Evolutionary conservation across 2,888 invertebrate genomes (phyloP).

Genomic region (Ormyrus thymus): DNA sequence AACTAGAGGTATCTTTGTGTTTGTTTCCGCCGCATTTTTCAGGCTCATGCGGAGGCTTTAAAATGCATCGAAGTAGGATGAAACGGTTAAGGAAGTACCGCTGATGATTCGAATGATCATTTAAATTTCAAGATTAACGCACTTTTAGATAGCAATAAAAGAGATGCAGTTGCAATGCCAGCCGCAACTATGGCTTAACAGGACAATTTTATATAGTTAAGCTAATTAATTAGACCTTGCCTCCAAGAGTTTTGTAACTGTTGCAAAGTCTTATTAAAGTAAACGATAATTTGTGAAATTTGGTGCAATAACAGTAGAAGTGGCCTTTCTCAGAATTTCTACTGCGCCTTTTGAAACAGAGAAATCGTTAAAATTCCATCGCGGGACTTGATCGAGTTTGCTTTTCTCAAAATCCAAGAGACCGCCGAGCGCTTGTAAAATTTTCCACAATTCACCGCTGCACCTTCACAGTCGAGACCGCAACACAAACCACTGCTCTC

Average conservation of each 20-base stretch:
- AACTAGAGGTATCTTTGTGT: background rate
- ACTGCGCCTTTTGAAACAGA: background rate
- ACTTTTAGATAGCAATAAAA: background rate
- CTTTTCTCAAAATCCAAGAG: too few relatives aligned
- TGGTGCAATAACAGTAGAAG: background rate
- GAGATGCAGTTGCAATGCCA: background rate
- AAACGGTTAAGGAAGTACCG: background rate
- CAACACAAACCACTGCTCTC: too few relatives aligned
- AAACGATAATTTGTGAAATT: conserved; percentile 5
- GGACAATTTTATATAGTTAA: conserved; percentile 1
- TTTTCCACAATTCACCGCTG: too few relatives aligned
- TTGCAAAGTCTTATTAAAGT: conserved; percentile 5
- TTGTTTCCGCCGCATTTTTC: background rate
- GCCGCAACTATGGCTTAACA: background rate
- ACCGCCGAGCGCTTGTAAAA: too few relatives aligned
- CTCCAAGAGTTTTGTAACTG: background rate
- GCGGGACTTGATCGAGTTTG: too few relatives aligned
- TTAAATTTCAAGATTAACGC: background rate
- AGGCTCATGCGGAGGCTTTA: background rate
- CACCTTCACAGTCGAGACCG: too few relatives aligned
- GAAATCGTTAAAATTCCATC: too few relatives aligned
- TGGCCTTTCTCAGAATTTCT: background rate
- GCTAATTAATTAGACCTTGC: conserved; percentile 12
- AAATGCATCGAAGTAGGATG: background rate
- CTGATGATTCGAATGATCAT: background rate